Conservation (phyloP, 2,888 invertebrate genomes). For the Noctua janthina region DNA sequence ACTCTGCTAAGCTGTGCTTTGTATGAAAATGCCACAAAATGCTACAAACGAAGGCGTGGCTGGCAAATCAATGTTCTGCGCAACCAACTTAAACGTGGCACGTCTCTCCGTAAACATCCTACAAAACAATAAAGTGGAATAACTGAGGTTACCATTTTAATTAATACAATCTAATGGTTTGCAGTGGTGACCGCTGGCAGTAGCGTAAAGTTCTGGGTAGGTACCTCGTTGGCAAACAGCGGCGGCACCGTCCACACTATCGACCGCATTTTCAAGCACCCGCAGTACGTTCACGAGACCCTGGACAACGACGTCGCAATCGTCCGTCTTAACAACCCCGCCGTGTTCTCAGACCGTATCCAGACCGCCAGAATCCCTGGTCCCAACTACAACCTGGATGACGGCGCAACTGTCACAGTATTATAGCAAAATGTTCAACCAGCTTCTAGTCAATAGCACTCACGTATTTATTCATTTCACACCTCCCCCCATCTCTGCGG, state of each 20-base stretch:
- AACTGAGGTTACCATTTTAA: background rate
- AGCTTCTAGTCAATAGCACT: background rate
- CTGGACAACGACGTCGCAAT: constrained; percentile 74
- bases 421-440: background rate
- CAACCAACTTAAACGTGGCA: background rate
- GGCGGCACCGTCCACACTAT: constrained; percentile 68
- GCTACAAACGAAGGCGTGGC: background rate
- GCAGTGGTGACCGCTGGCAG: constrained; percentile 1
- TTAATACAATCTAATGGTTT: background rate
- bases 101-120: background rate
- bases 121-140: too few species aligned
- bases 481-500: background rate
- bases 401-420: constrained; percentile 23
- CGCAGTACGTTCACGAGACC: constrained; percentile 56
- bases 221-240: constrained; percentile 57
- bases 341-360: constrained; percentile 58
- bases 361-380: constrained; percentile 67
- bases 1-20: background rate
- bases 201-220: constrained; percentile 76
- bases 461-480: background rate
- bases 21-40: background rate
- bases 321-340: constrained; percentile 65
- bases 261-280: constrained; percentile 64
- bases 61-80: background rate
- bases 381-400: constrained; percentile 27